These are phyloP conservation scores for Coboldia fuscipes DNA, from an alignment of 1,140 invertebrate genomes.

Conservation along the genomic window DNA sequence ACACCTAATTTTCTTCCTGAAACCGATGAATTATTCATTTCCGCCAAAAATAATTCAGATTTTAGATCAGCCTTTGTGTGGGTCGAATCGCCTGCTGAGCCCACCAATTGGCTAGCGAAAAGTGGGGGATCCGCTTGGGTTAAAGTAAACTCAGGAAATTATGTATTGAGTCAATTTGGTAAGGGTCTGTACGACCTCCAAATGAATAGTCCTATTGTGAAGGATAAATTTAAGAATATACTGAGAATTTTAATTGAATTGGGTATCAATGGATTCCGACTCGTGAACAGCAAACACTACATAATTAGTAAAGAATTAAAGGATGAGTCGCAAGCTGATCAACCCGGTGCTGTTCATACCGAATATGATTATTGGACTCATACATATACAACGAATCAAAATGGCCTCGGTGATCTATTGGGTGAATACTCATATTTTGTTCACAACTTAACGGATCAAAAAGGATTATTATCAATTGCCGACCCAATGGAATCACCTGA, in stretches of 20 bases:
- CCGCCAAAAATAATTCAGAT: slow-evolving; percentile 12
- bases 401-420: slow-evolving; percentile 29
- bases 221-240: slow-evolving; percentile 37
- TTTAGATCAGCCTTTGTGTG: slow-evolving; percentile 16
- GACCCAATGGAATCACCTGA: slow-evolving; percentile 12
- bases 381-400: slow-evolving; percentile 30
- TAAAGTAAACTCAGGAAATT: slow-evolving; percentile 26
- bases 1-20: slow-evolving; percentile 25
- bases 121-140: slow-evolving; percentile 35
- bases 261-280: slow-evolving; percentile 51
- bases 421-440: slow-evolving; percentile 31
- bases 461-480: slow-evolving; percentile 19
- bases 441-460: slow-evolving; percentile 24
- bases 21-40: slow-evolving; percentile 17
- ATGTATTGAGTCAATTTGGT: slow-evolving; percentile 34
- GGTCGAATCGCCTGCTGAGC: slow-evolving; percentile 17
- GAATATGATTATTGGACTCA: slow-evolving; percentile 36
- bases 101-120: slow-evolving; percentile 52
- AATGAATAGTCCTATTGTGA: slow-evolving; percentile 30
- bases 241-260: slow-evolving; percentile 41
- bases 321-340: slow-evolving; percentile 21
- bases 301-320: slow-evolving; percentile 27
- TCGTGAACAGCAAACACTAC: slow-evolving; percentile 39
- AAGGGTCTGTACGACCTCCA: slow-evolving; percentile 39
- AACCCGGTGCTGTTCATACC: slow-evolving; percentile 11